These are phyloP conservation scores for Bothrops alternatus DNA, from an alignment of 2,797 vertebrate species.

Conservation along the genomic window DNA sequence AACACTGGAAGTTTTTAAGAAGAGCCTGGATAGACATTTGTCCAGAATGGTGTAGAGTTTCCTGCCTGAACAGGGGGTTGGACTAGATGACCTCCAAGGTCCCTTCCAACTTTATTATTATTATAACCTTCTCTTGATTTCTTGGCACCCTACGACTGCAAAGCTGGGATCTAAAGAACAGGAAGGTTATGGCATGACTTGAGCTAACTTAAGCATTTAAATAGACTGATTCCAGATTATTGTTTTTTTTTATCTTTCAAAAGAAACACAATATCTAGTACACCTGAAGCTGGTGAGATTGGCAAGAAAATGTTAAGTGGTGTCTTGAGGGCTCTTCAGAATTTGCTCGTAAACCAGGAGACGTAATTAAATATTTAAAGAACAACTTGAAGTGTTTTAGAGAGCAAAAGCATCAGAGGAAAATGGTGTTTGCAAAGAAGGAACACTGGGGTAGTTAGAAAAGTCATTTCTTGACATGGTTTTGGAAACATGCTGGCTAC, in stretches of 20 bases:
- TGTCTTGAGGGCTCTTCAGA: constrained; percentile 5
- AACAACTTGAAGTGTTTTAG: constrained; percentile 47
- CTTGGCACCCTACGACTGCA: background rate
- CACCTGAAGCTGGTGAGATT: constrained; percentile 15
- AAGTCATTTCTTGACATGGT: constrained; percentile 12
- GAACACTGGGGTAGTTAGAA: background rate
- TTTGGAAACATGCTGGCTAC: background rate
- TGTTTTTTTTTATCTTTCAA: constrained; percentile 6
- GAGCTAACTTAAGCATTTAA: constrained; percentile 20
- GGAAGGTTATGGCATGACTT: background rate
- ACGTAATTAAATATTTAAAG: constrained; percentile 47
- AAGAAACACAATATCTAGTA: constrained; percentile 33
- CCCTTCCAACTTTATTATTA: too few species aligned
- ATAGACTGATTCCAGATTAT: constrained; percentile 18
- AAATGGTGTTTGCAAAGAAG: background rate
- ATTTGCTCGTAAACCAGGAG: constrained; percentile 19
- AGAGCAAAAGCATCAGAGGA: constrained; percentile 29
- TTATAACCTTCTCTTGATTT: background rate
- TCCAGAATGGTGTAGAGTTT: too few species aligned
- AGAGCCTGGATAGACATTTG: too few species aligned
- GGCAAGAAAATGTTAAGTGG: constrained; percentile 26
- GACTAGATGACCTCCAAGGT: too few species aligned
- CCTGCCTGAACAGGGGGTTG: too few species aligned
- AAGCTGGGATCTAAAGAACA: background rate
- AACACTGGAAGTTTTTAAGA: too few species aligned